phyloP scores from a whole-genome alignment of 2,888 invertebrate genomes.

The Synanthedon andrenaeformis region DNA sequence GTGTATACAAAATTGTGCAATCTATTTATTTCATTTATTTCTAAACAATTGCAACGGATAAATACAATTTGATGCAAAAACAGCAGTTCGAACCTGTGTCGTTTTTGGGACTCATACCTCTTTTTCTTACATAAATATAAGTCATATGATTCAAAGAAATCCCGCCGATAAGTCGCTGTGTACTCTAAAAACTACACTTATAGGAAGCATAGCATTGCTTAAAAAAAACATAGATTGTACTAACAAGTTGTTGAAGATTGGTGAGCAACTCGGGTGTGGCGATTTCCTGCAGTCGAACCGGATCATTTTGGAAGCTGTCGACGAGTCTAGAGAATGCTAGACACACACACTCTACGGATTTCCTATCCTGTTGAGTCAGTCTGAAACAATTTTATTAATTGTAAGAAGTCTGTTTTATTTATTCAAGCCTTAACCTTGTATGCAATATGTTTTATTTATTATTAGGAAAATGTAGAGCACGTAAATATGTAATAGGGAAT shows the following conservation, averaged over 20 bases:
- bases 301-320: slow-evolving; percentile 95
- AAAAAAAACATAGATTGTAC: slow-evolving; percentile 15
- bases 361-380: slow-evolving; percentile 92
- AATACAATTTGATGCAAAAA: no score
- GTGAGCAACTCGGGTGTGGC: slow-evolving; percentile 91
- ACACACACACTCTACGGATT: slow-evolving; percentile 97
- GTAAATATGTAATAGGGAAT: neutral
- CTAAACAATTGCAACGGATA: no score
- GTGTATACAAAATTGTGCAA: no score
- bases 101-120: no score
- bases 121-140: no score
- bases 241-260: slow-evolving; percentile 91
- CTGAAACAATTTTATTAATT: slow-evolving; percentile 31
- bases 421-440: neutral
- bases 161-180: no score
- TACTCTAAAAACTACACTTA: no score
- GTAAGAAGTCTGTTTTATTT: neutral
- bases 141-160: no score
- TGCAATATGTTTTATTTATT: neutral
- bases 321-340: slow-evolving; percentile 96
- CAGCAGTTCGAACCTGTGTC: no score
- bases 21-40: no score
- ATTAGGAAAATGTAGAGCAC: neutral
- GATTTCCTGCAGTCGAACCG: slow-evolving; percentile 91
- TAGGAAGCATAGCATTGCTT: no score